phyloP scores from a whole-genome alignment of 1,140 invertebrate species.

The Teleopsis dalmanni region DNA sequence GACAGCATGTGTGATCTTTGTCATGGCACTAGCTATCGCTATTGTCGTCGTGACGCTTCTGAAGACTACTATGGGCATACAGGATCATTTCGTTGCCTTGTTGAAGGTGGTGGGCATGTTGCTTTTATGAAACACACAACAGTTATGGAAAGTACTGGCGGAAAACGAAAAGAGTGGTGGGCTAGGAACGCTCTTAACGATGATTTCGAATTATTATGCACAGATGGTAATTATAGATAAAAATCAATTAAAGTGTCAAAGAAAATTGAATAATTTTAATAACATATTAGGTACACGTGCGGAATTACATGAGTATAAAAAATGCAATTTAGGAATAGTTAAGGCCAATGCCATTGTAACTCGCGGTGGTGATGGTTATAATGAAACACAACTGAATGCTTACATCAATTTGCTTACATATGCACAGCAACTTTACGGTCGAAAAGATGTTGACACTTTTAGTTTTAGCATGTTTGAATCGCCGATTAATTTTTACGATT shows the following conservation, averaged over 20 bases:
- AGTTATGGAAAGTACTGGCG: slow-evolving; percentile 83
- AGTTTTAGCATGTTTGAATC: slow-evolving; percentile 88
- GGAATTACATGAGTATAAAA: slow-evolving; percentile 64
- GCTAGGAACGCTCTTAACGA: slow-evolving; percentile 82
- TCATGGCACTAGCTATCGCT: slow-evolving; percentile 72
- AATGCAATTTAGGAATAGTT: slow-evolving; percentile 86
- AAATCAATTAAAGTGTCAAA: no score
- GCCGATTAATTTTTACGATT: slow-evolving; percentile 67
- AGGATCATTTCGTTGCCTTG: slow-evolving; percentile 85
- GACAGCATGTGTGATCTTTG: slow-evolving; percentile 91
- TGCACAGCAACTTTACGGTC: slow-evolving; percentile 83
- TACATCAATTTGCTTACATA: slow-evolving; percentile 83
- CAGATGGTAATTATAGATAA: no score
- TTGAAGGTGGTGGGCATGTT: slow-evolving; percentile 94
- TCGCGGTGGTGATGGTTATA: slow-evolving; percentile 62
- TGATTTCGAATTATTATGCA: slow-evolving; percentile 89
- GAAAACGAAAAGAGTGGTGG: slow-evolving; percentile 84
- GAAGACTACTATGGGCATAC: slow-evolving; percentile 86
- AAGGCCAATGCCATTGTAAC: slow-evolving; percentile 89
- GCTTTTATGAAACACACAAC: slow-evolving; percentile 92
- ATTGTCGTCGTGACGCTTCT: slow-evolving; percentile 74
- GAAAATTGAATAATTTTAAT: not conserved
- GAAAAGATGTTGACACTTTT: slow-evolving; percentile 76
- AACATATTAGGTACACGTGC: slow-evolving; percentile 56
- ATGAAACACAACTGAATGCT: slow-evolving; percentile 71